A percentile compares a stretch with the other conserved stretches of the same genome.
Conservation (phyloP, 1,140 invertebrate genomes). For the Plectrocnemia conspersa region DNA sequence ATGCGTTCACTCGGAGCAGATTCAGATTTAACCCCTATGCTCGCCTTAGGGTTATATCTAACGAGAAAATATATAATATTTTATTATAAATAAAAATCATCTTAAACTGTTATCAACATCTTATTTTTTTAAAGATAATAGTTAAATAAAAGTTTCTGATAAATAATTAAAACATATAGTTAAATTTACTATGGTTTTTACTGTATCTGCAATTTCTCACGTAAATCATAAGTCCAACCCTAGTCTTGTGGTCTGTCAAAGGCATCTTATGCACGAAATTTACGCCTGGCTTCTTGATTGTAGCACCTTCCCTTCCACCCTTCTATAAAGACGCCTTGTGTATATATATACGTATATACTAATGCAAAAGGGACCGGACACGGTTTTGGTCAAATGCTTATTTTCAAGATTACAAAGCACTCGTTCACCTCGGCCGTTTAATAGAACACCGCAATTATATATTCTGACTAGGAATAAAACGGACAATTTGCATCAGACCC, state of each 20-base stretch:
- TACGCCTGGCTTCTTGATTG: conserved; percentile 30
- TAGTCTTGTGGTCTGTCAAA: conserved; percentile 7
- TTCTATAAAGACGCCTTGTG: conserved; percentile 11
- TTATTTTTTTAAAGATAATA: not conserved
- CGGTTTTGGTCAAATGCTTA: conserved; percentile 16
- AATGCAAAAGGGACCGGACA: conserved; percentile 15
- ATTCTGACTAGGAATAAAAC: too few species aligned
- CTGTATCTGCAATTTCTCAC: too few species aligned
- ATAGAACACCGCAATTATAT: too few species aligned
- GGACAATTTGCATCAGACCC: too few species aligned
- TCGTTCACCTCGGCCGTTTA: too few species aligned
- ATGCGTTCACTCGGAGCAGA: conserved; percentile 14
- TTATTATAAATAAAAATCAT: not conserved
- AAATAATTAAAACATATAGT: too few species aligned
- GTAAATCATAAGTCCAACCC: conserved; percentile 13
- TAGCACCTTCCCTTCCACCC: conserved; percentile 20
- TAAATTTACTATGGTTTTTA: too few species aligned
- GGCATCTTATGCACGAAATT: conserved; percentile 22
- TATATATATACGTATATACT: conserved; percentile 7
- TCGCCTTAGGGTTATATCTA: not conserved
- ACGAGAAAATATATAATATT: not conserved
- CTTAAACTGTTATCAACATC: not conserved
- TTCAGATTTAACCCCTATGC: too few species aligned
- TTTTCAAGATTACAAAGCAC: conserved; percentile 24
- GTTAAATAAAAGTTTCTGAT: too few species aligned